These are phyloP conservation scores for Cyprinella venusta DNA, from an alignment of 2,797 vertebrate genomes.

Conservation along the genomic window DNA sequence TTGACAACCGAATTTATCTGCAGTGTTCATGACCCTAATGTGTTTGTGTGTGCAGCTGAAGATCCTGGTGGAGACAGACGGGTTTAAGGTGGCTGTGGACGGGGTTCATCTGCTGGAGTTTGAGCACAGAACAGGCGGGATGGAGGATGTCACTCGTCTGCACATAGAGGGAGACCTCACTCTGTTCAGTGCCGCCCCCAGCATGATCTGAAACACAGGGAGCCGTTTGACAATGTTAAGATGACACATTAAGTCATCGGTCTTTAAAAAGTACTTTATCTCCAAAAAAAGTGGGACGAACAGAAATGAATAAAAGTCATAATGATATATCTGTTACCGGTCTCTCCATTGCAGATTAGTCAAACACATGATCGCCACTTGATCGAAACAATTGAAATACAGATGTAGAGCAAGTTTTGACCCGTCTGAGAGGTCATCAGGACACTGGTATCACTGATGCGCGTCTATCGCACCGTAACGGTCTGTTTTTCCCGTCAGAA, in stretches of 20 bases:
- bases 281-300: background rate
- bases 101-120: conserved; percentile 88
- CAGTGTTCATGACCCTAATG: background rate
- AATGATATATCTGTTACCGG: background rate
- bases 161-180: conserved; percentile 82
- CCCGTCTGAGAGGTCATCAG: background rate
- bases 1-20: background rate
- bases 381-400: background rate
- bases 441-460: background rate
- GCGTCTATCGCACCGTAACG: background rate
- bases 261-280: conserved; percentile 12
- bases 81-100: conserved; percentile 88
- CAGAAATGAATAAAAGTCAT: background rate
- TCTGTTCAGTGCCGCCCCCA: conserved; percentile 77
- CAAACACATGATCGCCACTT: background rate
- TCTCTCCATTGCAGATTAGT: conserved; percentile 8
- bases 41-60: conserved; percentile 80
- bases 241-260: background rate
- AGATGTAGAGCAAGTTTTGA: background rate
- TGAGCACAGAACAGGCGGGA: conserved; percentile 80
- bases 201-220: conserved; percentile 78
- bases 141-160: conserved; percentile 83
- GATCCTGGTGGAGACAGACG: conserved; percentile 85
- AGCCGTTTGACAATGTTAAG: conserved; percentile 7
- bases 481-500: background rate